These are phyloP conservation scores for Diadegma fenestrale DNA, from an alignment of 2,888 invertebrate genomes.

Conservation along the genomic window DNA sequence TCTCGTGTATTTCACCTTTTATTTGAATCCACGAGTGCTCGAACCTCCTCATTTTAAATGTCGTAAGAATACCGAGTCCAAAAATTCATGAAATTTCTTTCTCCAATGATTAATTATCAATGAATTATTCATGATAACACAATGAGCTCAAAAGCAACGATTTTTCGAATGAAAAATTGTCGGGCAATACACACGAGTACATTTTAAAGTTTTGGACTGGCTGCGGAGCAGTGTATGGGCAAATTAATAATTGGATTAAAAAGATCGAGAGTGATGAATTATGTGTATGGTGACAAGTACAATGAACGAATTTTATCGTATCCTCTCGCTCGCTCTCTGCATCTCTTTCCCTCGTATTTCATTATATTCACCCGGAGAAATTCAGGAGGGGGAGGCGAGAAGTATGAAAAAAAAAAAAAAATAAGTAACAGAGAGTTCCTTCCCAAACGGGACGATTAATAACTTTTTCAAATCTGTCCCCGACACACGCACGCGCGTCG, in stretches of 20 bases:
- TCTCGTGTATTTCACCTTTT: not conserved
- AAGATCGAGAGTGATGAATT: slow-evolving; percentile 60
- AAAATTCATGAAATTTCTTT: not conserved
- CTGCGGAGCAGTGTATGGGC: not conserved
- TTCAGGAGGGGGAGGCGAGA: slow-evolving; percentile 24
- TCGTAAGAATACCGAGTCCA: not conserved
- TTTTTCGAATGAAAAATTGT: not conserved
- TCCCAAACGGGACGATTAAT: slow-evolving; percentile 83
- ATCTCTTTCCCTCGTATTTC: slow-evolving; percentile 16
- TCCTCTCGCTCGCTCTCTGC: slow-evolving; percentile 27
- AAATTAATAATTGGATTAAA: slow-evolving; percentile 58
- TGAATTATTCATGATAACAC: not conserved
- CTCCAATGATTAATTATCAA: not conserved
- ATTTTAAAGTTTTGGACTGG: not conserved
- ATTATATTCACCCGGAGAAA: slow-evolving; percentile 52
- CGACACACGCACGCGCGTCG: slow-evolving; percentile 73
- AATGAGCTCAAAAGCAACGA: not conserved
- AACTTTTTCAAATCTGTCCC: slow-evolving; percentile 83
- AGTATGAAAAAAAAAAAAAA: slow-evolving; percentile 44
- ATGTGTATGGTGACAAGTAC: slow-evolving; percentile 64
- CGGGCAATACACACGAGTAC: slow-evolving; percentile 14
- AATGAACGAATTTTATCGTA: slow-evolving; percentile 59
- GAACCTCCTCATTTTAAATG: not conserved
- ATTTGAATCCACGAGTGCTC: not conserved
- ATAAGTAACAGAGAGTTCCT: slow-evolving; percentile 58